Evolutionary conservation across 2,888 invertebrate species (phyloP), one percentile per base, ranked within the genome.

Genomic region (Ectobius pallidus): DNA sequence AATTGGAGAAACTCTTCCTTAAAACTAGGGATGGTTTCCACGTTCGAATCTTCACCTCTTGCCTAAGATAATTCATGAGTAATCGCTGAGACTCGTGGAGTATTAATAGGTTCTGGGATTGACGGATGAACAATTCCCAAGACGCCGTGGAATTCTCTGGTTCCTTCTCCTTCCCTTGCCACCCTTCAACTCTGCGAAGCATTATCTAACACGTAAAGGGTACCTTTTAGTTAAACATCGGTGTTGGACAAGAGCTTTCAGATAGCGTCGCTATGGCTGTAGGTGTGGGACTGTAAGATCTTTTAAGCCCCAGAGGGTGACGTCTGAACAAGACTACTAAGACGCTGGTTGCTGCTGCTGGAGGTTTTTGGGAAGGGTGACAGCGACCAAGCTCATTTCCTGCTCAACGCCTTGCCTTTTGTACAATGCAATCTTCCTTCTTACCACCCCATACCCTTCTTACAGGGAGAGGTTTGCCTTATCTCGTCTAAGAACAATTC

Each of bases 401-500:
- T 73, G 73, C 65, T 70, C 73, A 63, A 70, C 73, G 70, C 73
- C 73, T 73, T n/a, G 62, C 32, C 62, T 62, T 65, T 55, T 27
- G 73, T 65, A 73, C 73, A 65, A 70, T 73, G 73, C 73, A 73
- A 70, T 73, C 73, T 73, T 69, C 65, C n/a, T n/a, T n/a, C n/a
- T n/a, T 69, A 27, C 72, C 61, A 22, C 25, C 32, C 55, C 69
- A 52, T 55, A n/a, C 34, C n/a, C 42, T 18, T 25, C 25, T 34
- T 30, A 25, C 27, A 58, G 30, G 58, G 34, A n/a, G 58, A 58
- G 58, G 30, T 58, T 58, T 65, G 42, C 63, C 73, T 73, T 73
- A 73, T 73, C 73, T 73, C 32, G 70, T 67, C 73, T 69, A 73
- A 73, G 73, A 70, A 73, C 73, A 73, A 70, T 73, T 73, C 73